Evolutionary conservation across 2,113 vertebrate species (phyloP), one percentile per base, ranked within the genome.

Genomic region (Leucosticte australis): DNA sequence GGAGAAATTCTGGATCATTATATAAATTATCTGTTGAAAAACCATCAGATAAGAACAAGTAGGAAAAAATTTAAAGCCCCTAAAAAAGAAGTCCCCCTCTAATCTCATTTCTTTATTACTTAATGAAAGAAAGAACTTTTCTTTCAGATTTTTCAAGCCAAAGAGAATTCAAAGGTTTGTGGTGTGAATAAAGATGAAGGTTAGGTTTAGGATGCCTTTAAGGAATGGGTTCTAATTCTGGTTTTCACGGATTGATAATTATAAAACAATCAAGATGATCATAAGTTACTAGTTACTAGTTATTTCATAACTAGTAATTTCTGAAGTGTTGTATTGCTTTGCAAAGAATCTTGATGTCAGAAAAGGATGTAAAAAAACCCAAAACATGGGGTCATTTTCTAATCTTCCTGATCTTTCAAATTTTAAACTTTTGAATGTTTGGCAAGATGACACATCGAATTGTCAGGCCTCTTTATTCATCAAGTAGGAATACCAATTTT

Each of bases 51-150:
- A 75, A 59, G 33, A 81, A 13, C 2, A 75, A 74, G 15, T 11
- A 22, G 4, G 10, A 82, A 89, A 42, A 37, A 24, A 50, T 10
- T 5, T 31, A n/a, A n/a, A 10, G 13, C 4, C 14, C 11, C 6
- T 4, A 8, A 41, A 22, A 31, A 37, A n/a, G 3, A 22, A 57
- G 44, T 15, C 1, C 6, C 1, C 4, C 10, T 74, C 27, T n/a
- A 35, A 42, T 84, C 11, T 52, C 1, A 31, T 50, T 65, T 84
- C 2, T 60, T 81, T 26, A 39, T 11, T 42, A 60, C 3, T 69
- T 49, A 39, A 50, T 35, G 37, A 85, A 83, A n/a, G 4, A 73
- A 55, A 53, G 1, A 42, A 2, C 23, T 67, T 57, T 88, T 83
- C 27, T 17, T 75, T 31, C 5, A 39, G n/a, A 47, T 91, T 71